Conservation (phyloP, 2,113 vertebrate species). For the Crotalus viridis region DNA sequence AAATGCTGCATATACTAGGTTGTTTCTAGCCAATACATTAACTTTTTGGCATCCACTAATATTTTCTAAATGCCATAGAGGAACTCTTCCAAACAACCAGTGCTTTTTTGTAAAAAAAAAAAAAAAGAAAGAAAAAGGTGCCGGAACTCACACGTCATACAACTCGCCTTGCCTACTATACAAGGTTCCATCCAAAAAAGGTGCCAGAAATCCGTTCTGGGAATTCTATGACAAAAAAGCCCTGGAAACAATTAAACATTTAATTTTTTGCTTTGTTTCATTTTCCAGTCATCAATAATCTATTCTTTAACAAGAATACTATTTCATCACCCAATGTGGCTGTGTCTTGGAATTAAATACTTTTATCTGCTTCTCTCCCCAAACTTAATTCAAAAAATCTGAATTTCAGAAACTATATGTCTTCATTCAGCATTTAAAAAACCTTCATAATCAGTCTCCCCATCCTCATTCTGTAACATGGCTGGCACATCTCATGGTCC, state of each 20-base stretch:
- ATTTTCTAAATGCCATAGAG: not conserved
- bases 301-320: not conserved
- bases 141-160: too few relatives aligned
- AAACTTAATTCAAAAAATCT: not conserved
- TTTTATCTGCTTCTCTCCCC: not conserved
- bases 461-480: not conserved
- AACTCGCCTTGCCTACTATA: too few relatives aligned
- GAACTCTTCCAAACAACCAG: not conserved
- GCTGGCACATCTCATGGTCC: not conserved
- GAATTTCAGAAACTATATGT: not conserved
- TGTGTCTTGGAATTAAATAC: not conserved
- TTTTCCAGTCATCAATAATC: not conserved
- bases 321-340: not conserved
- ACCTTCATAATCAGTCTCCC: not conserved
- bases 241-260: not conserved
- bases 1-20: not conserved
- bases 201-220: too few relatives aligned
- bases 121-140: too few relatives aligned
- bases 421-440: not conserved
- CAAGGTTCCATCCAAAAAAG: too few relatives aligned
- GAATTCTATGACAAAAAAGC: too few relatives aligned
- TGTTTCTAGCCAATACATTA: not conserved
- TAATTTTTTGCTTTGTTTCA: not conserved
- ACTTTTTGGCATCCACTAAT: not conserved
- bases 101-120: too few relatives aligned